A percentile compares a stretch with the other conserved stretches of the same genome.
phyloP scores from a whole-genome alignment of 2,113 vertebrate genomes.

The Hemichromis elongatus region DNA sequence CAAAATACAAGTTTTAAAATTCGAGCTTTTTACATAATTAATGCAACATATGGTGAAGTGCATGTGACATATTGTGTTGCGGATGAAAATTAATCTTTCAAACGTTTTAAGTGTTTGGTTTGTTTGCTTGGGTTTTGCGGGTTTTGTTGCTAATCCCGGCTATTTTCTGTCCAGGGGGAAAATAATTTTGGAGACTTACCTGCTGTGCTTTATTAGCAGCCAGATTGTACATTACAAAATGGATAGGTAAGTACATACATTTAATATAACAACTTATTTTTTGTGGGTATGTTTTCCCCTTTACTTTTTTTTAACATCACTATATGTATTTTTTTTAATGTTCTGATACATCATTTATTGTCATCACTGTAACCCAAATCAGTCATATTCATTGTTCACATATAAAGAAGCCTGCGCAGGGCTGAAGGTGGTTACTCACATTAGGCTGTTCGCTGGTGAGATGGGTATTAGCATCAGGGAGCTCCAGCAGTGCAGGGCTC shows the following conservation, averaged over 20 bases:
- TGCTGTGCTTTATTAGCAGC: background rate
- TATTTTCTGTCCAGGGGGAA: background rate
- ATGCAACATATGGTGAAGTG: background rate
- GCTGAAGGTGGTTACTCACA: background rate
- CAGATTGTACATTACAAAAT: conserved; percentile 3
- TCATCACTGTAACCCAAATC: background rate
- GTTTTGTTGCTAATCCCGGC: background rate
- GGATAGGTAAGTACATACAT: conserved; percentile 34
- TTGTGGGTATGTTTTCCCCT: background rate
- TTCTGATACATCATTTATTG: background rate
- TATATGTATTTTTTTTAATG: background rate
- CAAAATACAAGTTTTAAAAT: background rate
- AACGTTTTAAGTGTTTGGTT: background rate
- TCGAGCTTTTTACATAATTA: background rate
- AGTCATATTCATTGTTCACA: background rate
- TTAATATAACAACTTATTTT: background rate
- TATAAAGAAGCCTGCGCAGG: background rate
- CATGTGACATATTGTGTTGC: background rate
- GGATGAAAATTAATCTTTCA: background rate
- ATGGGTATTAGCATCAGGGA: background rate
- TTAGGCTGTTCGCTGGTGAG: conserved; percentile 23
- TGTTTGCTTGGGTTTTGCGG: background rate
- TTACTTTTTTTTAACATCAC: background rate
- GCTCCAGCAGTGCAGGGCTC: background rate
- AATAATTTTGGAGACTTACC: background rate